Evolutionary conservation across 2,888 invertebrate genomes (phyloP), one percentile per base, ranked within the genome.

Genomic region (Steinernema hermaphroditum): DNA sequence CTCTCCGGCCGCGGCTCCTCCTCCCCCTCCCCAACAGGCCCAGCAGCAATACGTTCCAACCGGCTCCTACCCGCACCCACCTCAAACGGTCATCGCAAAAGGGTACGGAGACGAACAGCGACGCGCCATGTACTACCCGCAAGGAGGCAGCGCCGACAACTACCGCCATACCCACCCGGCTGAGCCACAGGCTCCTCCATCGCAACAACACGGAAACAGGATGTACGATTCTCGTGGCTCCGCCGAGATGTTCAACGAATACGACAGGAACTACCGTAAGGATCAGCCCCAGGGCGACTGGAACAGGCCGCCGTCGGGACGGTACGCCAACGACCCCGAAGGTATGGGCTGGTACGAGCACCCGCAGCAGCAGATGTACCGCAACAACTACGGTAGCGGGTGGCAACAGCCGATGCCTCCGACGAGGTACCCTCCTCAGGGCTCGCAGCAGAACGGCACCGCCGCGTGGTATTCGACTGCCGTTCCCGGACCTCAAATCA

Each of bases 131-230:
- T 54, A 22, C 54, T 54, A 54, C 27, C 54, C 9, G 24, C 54
- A 54, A 22, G n/a, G 19, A 6, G 43, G 43, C 9, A 16, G 43
- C 16, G 46, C 9, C 46, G 54, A 54, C 4, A 8, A 2, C 54
- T 54, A 54, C 54, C 54, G 54, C 27, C 54, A 9, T 54, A 19
- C 54, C 54, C 54, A 54, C 54, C 54, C 22, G 54, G 54, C 24
- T 29, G 43, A 54, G 77, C 86, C 85, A 78, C 83, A 80, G 82
- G 85, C 77, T 78, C 85, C 82, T 72, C 83, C 82, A 74, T 82
- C 72, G 79, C 83, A 80, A 72, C 34, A 46, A 46, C 32, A 27
- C 27, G 46, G 46, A 74, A 74, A 50, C 19, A 19, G 72, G 8
- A 43, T 73, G 27, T 73, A 37, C 74, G 27, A 32, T 27, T 68